Percentiles rank a stretch among this genome's conserved stretches.
phyloP scores from a whole-genome alignment of 2,113 vertebrate species.

The Misgurnus mizolepis region DNA sequence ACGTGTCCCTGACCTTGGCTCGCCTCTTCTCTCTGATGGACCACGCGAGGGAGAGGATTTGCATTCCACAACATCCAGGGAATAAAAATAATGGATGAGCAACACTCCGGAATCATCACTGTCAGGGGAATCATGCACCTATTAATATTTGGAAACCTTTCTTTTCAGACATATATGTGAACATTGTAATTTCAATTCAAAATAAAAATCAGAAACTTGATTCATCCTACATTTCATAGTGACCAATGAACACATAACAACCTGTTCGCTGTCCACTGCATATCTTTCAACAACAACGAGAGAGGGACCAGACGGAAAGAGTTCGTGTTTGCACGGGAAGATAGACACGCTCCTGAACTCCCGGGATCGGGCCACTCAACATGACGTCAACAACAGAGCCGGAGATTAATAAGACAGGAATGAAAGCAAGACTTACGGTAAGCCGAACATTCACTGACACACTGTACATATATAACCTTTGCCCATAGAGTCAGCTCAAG shows the following conservation, averaged over 20 bases:
- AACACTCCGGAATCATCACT: too few species aligned
- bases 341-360: conserved; percentile 75
- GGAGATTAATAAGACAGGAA: conserved; percentile 51
- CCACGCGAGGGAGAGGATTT: conserved; percentile 39
- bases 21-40: conserved; percentile 34
- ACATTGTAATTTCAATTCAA: too few species aligned
- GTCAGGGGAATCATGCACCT: too few species aligned
- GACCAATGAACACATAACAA: background rate
- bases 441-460: conserved; percentile 4
- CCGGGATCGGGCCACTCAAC: conserved; percentile 68
- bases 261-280: conserved; percentile 55
- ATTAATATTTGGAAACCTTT: too few species aligned
- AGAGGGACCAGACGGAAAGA: conserved; percentile 76
- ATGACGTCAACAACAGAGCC: conserved; percentile 72
- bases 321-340: conserved; percentile 76
- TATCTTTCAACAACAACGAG: conserved; percentile 80
- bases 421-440: conserved; percentile 28
- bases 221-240: background rate
- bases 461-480: conserved; percentile 6
- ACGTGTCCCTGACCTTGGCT: conserved; percentile 50
- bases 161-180: too few species aligned
- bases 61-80: conserved; percentile 51
- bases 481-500: conserved; percentile 5
- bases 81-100: conserved; percentile 39
- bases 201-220: too few species aligned